Conservation (phyloP, 2,113 vertebrate genomes). For the Hiodon tergisus region DNA sequence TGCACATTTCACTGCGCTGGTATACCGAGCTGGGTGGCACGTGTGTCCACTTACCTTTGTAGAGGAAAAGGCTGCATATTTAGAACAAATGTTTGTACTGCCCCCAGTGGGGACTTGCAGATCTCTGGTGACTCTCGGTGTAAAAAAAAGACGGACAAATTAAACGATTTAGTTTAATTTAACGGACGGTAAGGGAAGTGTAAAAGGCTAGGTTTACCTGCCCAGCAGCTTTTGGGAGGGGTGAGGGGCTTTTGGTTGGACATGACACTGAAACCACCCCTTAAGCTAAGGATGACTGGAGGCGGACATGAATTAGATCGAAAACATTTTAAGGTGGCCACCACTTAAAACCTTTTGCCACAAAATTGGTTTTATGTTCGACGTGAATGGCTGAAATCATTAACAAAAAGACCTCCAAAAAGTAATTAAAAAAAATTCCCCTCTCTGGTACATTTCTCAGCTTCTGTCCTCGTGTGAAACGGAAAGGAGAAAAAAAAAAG, state of each 20-base stretch:
- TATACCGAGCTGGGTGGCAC: constrained; percentile 34
- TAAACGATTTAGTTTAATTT: too few species aligned
- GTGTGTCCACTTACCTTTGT: constrained; percentile 43
- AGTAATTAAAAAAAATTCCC: constrained; percentile 17
- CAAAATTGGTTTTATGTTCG: background rate
- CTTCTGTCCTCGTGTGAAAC: background rate
- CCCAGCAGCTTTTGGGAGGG: too few species aligned
- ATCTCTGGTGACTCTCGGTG: background rate
- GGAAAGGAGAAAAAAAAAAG: background rate
- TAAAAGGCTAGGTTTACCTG: too few species aligned
- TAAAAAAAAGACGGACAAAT: background rate
- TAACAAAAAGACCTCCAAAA: background rate
- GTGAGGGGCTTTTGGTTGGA: too few species aligned
- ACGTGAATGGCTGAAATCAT: background rate
- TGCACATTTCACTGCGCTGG: constrained; percentile 19
- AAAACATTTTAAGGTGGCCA: background rate
- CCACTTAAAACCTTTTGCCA: background rate
- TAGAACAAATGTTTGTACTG: constrained; percentile 47
- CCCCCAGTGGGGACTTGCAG: background rate
- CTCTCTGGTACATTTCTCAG: constrained; percentile 2
- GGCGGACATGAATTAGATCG: background rate
- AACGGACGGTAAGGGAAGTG: too few species aligned
- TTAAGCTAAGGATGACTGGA: too few species aligned
- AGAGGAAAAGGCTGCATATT: constrained; percentile 44
- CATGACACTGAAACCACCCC: too few species aligned